These are phyloP conservation scores for Pangasius mekongensis DNA, from an alignment of 2,797 vertebrate species.

Conservation along the genomic window DNA sequence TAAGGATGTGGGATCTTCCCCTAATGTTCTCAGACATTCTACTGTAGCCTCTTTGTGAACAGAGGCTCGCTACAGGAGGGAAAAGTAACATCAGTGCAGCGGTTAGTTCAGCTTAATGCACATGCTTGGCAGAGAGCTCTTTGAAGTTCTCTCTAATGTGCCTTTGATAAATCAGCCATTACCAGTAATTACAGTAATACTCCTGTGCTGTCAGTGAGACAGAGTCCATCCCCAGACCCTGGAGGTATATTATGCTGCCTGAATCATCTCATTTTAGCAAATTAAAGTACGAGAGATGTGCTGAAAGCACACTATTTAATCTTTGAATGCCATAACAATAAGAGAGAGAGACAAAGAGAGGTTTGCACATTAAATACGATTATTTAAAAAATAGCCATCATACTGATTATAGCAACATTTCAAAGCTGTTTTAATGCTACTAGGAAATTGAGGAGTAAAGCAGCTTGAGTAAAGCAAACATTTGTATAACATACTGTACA, in stretches of 20 bases:
- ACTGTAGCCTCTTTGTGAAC: conserved; percentile 9
- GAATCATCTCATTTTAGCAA: conserved; percentile 46
- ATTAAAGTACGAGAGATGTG: conserved; percentile 43
- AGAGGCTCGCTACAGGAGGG: conserved; percentile 2
- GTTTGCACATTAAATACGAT: conserved; percentile 29
- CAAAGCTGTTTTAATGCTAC: neutral
- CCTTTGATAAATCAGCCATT: conserved; percentile 59
- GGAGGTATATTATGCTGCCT: conserved; percentile 39
- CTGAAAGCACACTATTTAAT: conserved; percentile 39
- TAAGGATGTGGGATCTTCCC: neutral
- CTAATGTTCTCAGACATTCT: neutral
- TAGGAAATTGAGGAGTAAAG: neutral
- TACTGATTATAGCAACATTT: conserved; percentile 34
- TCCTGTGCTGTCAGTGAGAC: conserved; percentile 35
- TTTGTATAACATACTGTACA: neutral
- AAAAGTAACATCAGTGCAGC: conserved; percentile 36
- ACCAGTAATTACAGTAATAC: conserved; percentile 55
- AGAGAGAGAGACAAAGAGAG: neutral
- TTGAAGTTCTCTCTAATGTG: conserved; percentile 56
- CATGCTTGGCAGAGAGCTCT: conserved; percentile 31
- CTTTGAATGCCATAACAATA: neutral
- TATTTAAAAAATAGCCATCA: conserved; percentile 17
- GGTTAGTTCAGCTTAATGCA: conserved; percentile 48
- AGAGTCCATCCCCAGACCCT: conserved; percentile 26
- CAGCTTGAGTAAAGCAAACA: neutral